phyloP scores from a whole-genome alignment of 2,797 vertebrate genomes.

The Taenioides sp. region DNA sequence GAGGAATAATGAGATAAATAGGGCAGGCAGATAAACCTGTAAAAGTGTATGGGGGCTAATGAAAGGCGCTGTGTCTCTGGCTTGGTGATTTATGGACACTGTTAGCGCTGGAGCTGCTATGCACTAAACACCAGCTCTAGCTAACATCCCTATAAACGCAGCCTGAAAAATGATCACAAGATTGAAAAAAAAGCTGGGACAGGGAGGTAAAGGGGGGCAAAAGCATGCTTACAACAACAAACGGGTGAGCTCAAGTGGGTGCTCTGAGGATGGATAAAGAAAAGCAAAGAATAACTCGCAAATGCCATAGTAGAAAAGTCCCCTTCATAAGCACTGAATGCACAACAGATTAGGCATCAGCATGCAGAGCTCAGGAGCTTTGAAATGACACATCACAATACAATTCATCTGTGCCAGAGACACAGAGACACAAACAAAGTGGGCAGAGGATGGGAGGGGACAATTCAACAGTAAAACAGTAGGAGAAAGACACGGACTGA shows the following conservation, averaged over 20 bases:
- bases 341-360: conserved; percentile 77
- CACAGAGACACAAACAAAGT: conserved; percentile 67
- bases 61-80: conserved; percentile 72
- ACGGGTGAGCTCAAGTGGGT: conserved; percentile 67
- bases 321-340: conserved; percentile 70
- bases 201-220: conserved; percentile 32
- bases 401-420: conserved; percentile 72
- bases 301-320: conserved; percentile 65
- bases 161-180: conserved; percentile 71
- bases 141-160: conserved; percentile 62
- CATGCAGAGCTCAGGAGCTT: conserved; percentile 60
- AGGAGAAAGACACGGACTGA: conserved; percentile 23
- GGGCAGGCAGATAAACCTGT: conserved; percentile 71
- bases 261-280: conserved; percentile 67
- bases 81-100: conserved; percentile 75
- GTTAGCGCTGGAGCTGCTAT: conserved; percentile 60
- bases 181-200: conserved; percentile 44
- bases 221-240: conserved; percentile 66
- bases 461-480: conserved; percentile 46
- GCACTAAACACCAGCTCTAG: conserved; percentile 55
- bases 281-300: conserved; percentile 62
- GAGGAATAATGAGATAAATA: conserved; percentile 79
- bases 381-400: conserved; percentile 76
- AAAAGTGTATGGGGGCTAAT: conserved; percentile 74
- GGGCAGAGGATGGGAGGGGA: conserved; percentile 48